phyloP scores from a whole-genome alignment of 2,113 vertebrate genomes.

The Malurus cyaneus region DNA sequence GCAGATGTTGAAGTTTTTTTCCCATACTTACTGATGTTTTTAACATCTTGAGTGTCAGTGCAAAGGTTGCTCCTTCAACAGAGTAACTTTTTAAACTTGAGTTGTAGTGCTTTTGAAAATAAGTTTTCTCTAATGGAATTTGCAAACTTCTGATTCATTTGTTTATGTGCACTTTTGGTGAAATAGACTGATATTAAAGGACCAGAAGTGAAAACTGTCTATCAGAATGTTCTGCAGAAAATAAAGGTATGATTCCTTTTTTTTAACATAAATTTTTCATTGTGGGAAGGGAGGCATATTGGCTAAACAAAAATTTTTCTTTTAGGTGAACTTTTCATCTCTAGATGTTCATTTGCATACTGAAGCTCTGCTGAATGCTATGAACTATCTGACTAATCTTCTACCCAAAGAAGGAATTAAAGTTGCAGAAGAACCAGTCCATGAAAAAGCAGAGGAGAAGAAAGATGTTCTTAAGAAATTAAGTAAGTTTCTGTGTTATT shows the following conservation, averaged over 20 bases:
- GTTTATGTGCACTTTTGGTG: neutral
- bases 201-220: constrained; percentile 82
- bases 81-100: neutral
- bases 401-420: constrained; percentile 79
- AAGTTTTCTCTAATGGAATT: neutral
- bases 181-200: constrained; percentile 85
- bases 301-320: constrained; percentile 67
- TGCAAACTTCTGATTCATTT: neutral
- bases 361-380: constrained; percentile 89
- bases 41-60: neutral
- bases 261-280: neutral
- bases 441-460: constrained; percentile 79
- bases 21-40: neutral
- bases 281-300: neutral
- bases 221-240: constrained; percentile 87
- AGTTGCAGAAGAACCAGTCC: constrained; percentile 67
- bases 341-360: constrained; percentile 94
- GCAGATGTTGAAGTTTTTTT: neutral
- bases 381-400: constrained; percentile 88
- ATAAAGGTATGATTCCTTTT: constrained; percentile 81
- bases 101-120: neutral
- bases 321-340: constrained; percentile 89
- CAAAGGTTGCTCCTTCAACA: neutral
- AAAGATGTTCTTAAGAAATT: constrained; percentile 80
- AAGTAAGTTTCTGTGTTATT: constrained; percentile 37